Conservation (phyloP, 1,140 invertebrate genomes). For the Asbolus verrucosus region DNA sequence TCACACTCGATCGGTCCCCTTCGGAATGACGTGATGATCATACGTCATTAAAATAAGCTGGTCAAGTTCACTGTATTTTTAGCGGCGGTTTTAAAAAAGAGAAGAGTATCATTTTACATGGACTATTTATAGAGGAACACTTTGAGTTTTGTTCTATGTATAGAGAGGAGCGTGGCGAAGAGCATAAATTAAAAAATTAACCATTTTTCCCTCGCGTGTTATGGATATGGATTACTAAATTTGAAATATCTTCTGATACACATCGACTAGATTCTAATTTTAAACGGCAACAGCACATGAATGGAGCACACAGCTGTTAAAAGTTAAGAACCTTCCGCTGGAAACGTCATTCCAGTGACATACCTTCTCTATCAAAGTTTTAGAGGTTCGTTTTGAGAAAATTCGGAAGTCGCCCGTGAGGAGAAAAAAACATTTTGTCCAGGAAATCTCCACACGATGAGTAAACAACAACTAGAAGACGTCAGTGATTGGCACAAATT, state of each 20-base stretch:
- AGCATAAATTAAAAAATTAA: conserved; percentile 24
- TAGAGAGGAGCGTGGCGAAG: conserved; percentile 1
- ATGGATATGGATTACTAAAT: conserved; percentile 48
- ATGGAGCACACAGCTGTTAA: conserved; percentile 51
- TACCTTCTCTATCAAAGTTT: conserved; percentile 43
- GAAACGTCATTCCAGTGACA: conserved; percentile 47
- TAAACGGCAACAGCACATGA: conserved; percentile 47
- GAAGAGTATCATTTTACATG: conserved; percentile 34
- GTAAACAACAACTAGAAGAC: conserved; percentile 42
- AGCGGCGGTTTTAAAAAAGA: background rate
- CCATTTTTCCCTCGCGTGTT: conserved; percentile 9
- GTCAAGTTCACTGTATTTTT: conserved; percentile 26
- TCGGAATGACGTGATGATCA: background rate
- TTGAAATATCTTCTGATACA: conserved; percentile 46
- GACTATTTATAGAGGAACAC: conserved; percentile 36
- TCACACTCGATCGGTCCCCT: conserved; percentile 14
- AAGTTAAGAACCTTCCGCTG: conserved; percentile 49
- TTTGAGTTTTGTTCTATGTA: background rate
- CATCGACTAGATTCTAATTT: conserved; percentile 47
- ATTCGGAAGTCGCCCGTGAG: background rate
- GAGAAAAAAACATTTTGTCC: no score
- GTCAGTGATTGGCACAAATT: conserved; percentile 51
- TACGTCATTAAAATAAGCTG: background rate
- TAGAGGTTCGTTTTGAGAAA: background rate
- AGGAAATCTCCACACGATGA: conserved; percentile 16